Percentiles rank a stretch among this genome's conserved stretches.
These are phyloP conservation scores for Crocidura indochinensis DNA, from an alignment of 2,797 vertebrate species.

Conservation along the genomic window DNA sequence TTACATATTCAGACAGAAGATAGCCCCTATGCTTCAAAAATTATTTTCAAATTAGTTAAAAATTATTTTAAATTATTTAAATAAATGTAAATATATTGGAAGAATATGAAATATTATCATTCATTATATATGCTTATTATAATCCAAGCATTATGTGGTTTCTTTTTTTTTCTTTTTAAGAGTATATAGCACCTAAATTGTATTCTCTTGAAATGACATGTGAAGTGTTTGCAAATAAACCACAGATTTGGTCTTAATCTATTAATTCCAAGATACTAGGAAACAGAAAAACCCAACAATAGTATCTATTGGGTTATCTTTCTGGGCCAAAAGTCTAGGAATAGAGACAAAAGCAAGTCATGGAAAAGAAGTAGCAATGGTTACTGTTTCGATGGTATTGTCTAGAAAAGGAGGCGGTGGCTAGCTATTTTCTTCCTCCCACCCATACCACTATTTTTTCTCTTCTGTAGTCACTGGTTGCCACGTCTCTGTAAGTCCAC, in stretches of 20 bases:
- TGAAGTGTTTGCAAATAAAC: slow-evolving; percentile 21
- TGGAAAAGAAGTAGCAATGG: background rate
- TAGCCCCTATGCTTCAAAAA: slow-evolving; percentile 23
- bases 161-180: background rate
- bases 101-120: background rate
- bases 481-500: slow-evolving; percentile 92
- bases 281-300: slow-evolving; percentile 46
- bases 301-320: slow-evolving; percentile 19
- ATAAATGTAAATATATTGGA: no score
- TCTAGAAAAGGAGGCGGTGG: slow-evolving; percentile 17
- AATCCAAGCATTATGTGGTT: background rate
- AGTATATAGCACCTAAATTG: no score
- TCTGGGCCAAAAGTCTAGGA: slow-evolving; percentile 43
- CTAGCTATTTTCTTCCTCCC: slow-evolving; percentile 35
- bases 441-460: background rate
- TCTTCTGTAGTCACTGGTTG: slow-evolving; percentile 91
- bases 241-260: background rate
- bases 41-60: slow-evolving; percentile 36
- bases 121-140: slow-evolving; percentile 21
- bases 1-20: background rate
- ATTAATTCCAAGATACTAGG: background rate
- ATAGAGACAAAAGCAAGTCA: slow-evolving; percentile 28
- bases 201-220: no score
- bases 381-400: background rate
- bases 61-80: background rate